Conservation (phyloP, 2,888 invertebrate species). For the Anodontia alba region DNA sequence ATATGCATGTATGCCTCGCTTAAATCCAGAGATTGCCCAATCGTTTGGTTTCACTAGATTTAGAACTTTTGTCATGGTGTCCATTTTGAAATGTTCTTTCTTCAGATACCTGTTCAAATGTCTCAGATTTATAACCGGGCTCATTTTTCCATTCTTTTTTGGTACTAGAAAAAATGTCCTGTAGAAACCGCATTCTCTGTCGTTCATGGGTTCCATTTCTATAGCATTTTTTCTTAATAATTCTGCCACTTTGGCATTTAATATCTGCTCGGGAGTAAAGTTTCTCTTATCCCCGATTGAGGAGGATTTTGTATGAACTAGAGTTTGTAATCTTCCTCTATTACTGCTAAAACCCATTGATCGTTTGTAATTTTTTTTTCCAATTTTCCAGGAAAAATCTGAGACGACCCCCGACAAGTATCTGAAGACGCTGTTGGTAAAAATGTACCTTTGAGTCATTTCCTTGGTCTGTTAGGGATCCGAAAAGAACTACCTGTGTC, state of each 20-base stretch:
- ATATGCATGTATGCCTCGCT: slow-evolving; percentile 25
- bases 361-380: too few relatives aligned
- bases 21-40: slow-evolving; percentile 30
- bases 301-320: slow-evolving; percentile 20
- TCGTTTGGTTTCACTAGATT: background rate
- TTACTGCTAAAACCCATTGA: too few relatives aligned
- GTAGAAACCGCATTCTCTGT: background rate
- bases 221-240: too few relatives aligned
- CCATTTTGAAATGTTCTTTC: too few relatives aligned
- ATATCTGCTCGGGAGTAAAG: slow-evolving; percentile 15
- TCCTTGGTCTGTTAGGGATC: too few relatives aligned
- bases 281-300: slow-evolving; percentile 21
- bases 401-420: too few relatives aligned
- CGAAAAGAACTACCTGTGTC: too few relatives aligned
- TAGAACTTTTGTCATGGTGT: too few relatives aligned
- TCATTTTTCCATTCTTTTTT: slow-evolving; percentile 29
- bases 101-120: too few relatives aligned
- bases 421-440: too few relatives aligned
- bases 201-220: slow-evolving; percentile 20
- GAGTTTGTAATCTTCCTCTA: slow-evolving; percentile 33
- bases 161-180: slow-evolving; percentile 4
- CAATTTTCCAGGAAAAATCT: too few relatives aligned
- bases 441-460: too few relatives aligned
- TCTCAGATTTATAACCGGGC: slow-evolving; percentile 25
- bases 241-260: slow-evolving; percentile 34